Base-by-base conservation (phyloP, 2,113 vertebrate genomes). In the Nothocercus nigrocapillus region DNA sequence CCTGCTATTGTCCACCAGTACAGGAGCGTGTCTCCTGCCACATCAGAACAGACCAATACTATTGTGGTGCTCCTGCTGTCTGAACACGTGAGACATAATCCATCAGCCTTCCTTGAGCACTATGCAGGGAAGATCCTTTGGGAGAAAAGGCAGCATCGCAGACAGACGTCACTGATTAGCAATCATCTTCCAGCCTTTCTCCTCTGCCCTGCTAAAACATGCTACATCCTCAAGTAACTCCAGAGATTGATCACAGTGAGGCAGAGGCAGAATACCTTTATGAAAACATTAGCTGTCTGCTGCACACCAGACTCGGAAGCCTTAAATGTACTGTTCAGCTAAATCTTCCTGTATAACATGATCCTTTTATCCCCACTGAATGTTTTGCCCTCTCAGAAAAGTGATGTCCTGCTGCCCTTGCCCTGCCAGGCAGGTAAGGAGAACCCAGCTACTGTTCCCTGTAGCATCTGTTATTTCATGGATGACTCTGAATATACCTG, bases 1-100 rank as follows among this genome's bases (percentile, higher is more conserved):
- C 28, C 13, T 45, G 9, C 7, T 24, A 1, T 19, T 10, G 2
- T 27, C 18, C 15, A 16, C 0, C 0, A 11, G 11, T 42, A 20
- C 56, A 47, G 19, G 36, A 53, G 7, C 24, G 32, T 59, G 11
- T 53, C 10, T 58, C 27, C 49, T 77, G 67, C 15, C 32, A 30
- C 1, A 0, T 21, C 27, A 81, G 70, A 49, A 13, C 42, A 75
- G 36, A 30, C 18, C 27, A 68, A 2, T 19, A n/a, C 27, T 87
- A 18, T 27, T 4, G 67, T 38, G 45, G 22, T 22, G 47, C 13
- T 53, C 20, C 3, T 13, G 6, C 42, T 67, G 54, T 51, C 30
- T 56, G 49, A 70, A 40, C 32, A 64, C 56, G 22, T 18, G 32
- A 27, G 11, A 22, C 2, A 9, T 10, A 30, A 34, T 15, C 47